phyloP scores from a whole-genome alignment of 2,888 invertebrate species.

The Selenia dentaria region DNA sequence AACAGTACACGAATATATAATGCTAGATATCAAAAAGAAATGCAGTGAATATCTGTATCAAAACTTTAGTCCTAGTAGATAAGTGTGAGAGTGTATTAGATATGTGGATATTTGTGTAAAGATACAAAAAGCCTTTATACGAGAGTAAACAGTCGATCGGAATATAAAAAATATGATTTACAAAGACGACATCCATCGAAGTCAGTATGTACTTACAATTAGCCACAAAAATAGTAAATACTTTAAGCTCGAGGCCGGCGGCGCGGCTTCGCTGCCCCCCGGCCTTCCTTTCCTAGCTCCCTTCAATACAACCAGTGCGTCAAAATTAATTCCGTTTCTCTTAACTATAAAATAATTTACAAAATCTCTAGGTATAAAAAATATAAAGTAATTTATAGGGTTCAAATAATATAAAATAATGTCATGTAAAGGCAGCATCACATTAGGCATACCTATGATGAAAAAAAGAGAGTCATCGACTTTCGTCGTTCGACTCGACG shows the following conservation, averaged over 20 bases:
- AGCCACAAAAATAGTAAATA: conserved; percentile 53
- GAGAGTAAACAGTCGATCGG: conserved; percentile 60
- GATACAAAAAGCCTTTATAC: conserved; percentile 63
- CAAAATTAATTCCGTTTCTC: conserved; percentile 53
- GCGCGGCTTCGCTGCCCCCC: conserved; percentile 27
- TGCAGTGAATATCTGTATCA: conserved; percentile 81
- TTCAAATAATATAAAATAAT: conserved; percentile 57
- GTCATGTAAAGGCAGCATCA: conserved; percentile 66
- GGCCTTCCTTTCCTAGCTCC: conserved; percentile 34
- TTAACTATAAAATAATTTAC: conserved; percentile 78
- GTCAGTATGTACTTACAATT: conserved; percentile 49
- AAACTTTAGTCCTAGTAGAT: conserved; percentile 73
- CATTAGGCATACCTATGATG: conserved; percentile 72
- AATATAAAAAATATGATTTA: conserved; percentile 76
- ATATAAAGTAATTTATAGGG: conserved; percentile 71
- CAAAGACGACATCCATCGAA: conserved; percentile 54
- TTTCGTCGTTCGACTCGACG: background rate
- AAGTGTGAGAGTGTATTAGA: conserved; percentile 73
- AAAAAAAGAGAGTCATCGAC: conserved; percentile 49
- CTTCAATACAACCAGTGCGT: conserved; percentile 42
- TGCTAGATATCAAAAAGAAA: conserved; percentile 75
- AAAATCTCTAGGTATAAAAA: conserved; percentile 76
- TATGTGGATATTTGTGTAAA: conserved; percentile 80
- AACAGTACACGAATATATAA: conserved; percentile 66
- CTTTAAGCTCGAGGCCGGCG: conserved; percentile 49